phyloP scores from a whole-genome alignment of 2,797 vertebrate species.

The Lacerta bilineata region DNA sequence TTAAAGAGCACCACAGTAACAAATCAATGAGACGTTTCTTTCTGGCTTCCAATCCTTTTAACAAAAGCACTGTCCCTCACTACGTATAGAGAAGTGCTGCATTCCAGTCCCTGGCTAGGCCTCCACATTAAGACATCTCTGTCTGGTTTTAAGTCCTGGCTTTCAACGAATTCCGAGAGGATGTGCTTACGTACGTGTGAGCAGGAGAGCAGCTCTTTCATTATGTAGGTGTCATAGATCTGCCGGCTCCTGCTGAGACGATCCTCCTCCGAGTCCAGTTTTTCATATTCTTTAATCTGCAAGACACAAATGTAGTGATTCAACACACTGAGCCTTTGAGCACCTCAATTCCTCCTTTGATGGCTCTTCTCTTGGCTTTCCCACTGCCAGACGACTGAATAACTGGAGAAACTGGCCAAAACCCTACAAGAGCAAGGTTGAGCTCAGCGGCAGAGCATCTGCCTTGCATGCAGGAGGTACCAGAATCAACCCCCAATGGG shows the following conservation, averaged over 20 bases:
- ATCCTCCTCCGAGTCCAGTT: slow-evolving; percentile 94
- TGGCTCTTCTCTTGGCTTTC: too few species aligned
- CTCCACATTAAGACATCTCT: not conserved
- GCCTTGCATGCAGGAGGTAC: too few species aligned
- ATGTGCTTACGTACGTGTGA: slow-evolving; percentile 86
- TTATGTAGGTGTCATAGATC: slow-evolving; percentile 95
- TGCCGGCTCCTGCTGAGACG: slow-evolving; percentile 89
- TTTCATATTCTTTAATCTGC: slow-evolving; percentile 98
- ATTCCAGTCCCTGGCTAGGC: not conserved
- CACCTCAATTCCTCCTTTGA: not conserved
- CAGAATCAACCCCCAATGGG: too few species aligned
- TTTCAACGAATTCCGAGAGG: not conserved
- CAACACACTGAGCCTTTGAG: not conserved
- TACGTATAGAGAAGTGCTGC: not conserved
- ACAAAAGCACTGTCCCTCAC: too few species aligned
- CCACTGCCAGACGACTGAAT: too few species aligned
- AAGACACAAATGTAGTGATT: slow-evolving; percentile 1
- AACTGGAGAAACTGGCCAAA: too few species aligned
- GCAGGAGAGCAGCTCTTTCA: slow-evolving; percentile 97
- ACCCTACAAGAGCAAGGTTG: too few species aligned
- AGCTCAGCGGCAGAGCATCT: too few species aligned
- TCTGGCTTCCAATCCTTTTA: too few species aligned
- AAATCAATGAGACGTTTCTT: not conserved
- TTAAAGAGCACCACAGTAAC: not conserved
- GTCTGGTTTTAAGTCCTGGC: not conserved